A percentile compares a stretch with the other conserved stretches of the same genome.
Evolutionary conservation across 2,888 invertebrate genomes (phyloP).

Genomic region (Lasioglossum calceatum): DNA sequence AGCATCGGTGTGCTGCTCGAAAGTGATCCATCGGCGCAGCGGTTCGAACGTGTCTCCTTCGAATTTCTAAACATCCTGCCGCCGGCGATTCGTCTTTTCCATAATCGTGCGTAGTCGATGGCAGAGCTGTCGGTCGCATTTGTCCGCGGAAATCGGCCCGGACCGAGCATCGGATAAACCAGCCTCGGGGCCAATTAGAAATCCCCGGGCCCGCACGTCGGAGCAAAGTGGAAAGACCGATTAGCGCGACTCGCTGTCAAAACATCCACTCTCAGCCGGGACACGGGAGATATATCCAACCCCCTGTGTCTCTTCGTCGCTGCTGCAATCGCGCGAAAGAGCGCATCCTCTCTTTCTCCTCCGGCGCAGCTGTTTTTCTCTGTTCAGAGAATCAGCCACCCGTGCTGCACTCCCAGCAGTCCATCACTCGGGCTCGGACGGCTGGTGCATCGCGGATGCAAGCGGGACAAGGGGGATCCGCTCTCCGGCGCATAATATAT

Average conservation of each 20-base stretch:
- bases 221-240: conserved; percentile 81
- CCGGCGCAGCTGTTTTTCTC: conserved; percentile 5
- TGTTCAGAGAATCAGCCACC: conserved; percentile 75
- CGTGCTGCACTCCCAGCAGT: conserved; percentile 78
- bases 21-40: conserved; percentile 6
- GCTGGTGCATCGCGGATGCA: conserved; percentile 47
- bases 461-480: conserved; percentile 47
- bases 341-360: conserved; percentile 52
- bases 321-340: conserved; percentile 61
- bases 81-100: conserved; percentile 38
- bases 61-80: background rate
- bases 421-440: conserved; percentile 79
- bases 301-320: conserved; percentile 24
- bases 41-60: background rate
- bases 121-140: conserved; percentile 55
- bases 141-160: conserved; percentile 50
- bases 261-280: conserved; percentile 75
- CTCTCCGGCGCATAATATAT: conserved; percentile 79
- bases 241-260: conserved; percentile 82
- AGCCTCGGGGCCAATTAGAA: conserved; percentile 67
- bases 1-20: background rate
- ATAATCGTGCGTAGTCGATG: conserved; percentile 32
- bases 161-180: conserved; percentile 48
- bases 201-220: conserved; percentile 63
- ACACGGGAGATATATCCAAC: conserved; percentile 38